These are phyloP conservation scores for Acrobasis repandana DNA, from an alignment of 2,888 invertebrate species.

Conservation along the genomic window DNA sequence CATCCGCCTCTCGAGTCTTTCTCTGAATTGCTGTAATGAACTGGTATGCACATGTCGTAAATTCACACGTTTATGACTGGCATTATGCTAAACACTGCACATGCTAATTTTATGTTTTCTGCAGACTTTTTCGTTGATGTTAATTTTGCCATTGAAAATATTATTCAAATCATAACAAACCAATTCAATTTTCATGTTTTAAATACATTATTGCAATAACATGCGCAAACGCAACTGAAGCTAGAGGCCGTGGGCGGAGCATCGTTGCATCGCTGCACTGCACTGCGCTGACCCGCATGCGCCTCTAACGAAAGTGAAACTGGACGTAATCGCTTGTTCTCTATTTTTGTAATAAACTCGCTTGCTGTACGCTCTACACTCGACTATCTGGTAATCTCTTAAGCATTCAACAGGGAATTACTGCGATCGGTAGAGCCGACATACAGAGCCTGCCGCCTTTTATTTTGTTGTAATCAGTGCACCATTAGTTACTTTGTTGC, in stretches of 20 bases:
- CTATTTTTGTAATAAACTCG: constrained; percentile 50
- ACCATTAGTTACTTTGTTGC: constrained; percentile 19
- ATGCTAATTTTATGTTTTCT: constrained; percentile 18
- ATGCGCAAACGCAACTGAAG: constrained; percentile 18
- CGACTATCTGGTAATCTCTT: constrained; percentile 2
- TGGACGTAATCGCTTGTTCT: constrained; percentile 58
- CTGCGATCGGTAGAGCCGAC: constrained; percentile 4
- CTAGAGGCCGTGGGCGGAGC: constrained; percentile 43
- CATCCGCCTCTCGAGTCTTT: constrained; percentile 51
- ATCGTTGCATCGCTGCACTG: constrained; percentile 55
- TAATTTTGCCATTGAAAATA: background rate
- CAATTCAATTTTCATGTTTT: background rate
- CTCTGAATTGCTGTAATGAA: constrained; percentile 48
- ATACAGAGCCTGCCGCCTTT: background rate
- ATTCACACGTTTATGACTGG: constrained; percentile 40
- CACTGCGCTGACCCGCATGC: constrained; percentile 59
- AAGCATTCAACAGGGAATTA: constrained; percentile 3
- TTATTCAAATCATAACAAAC: background rate
- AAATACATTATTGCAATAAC: constrained; percentile 7
- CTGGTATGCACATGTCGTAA: constrained; percentile 42
- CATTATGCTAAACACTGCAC: constrained; percentile 21
- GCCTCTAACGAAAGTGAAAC: constrained; percentile 71
- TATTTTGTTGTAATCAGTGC: background rate
- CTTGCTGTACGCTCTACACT: constrained; percentile 33
- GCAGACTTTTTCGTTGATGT: background rate